These are phyloP conservation scores for Notocelia uddmanniana DNA, from an alignment of 2,888 invertebrate genomes.

Conservation along the genomic window DNA sequence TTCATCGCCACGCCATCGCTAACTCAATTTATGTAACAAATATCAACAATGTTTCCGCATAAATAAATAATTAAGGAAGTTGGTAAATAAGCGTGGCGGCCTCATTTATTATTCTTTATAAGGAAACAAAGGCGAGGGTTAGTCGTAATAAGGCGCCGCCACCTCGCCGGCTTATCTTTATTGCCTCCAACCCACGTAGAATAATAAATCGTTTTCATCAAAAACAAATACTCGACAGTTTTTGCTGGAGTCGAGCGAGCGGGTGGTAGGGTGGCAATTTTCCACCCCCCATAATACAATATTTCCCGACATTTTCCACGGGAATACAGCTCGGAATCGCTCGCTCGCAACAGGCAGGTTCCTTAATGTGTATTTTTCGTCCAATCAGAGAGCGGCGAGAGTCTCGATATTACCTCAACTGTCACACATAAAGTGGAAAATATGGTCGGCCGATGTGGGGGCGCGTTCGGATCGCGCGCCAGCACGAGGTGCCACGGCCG, in stretches of 20 bases:
- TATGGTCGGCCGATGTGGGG: slow-evolving; percentile 86
- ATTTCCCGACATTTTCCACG: slow-evolving; percentile 86
- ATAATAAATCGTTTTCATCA: slow-evolving; percentile 87
- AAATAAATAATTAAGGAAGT: slow-evolving; percentile 85
- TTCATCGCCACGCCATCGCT: slow-evolving; percentile 10
- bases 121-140: slow-evolving; percentile 87
- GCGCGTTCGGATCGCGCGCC: slow-evolving; percentile 56
- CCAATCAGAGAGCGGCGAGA: slow-evolving; percentile 86
- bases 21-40: slow-evolving; percentile 67
- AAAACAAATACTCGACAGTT: slow-evolving; percentile 87
- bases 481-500: slow-evolving; percentile 54
- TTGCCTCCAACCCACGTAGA: slow-evolving; percentile 87
- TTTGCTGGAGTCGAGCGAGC: slow-evolving; percentile 85
- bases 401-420: slow-evolving; percentile 87
- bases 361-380: slow-evolving; percentile 87
- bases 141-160: slow-evolving; percentile 86
- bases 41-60: slow-evolving; percentile 82
- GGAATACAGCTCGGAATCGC: slow-evolving; percentile 86
- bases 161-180: slow-evolving; percentile 86
- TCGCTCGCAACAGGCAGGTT: slow-evolving; percentile 84
- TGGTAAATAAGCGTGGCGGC: slow-evolving; percentile 84
- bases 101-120: slow-evolving; percentile 87
- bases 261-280: slow-evolving; percentile 85
- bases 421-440: slow-evolving; percentile 87
- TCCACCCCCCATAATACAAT: slow-evolving; percentile 86